These are phyloP conservation scores for Scrobipalpa costella DNA, from an alignment of 2,888 invertebrate genomes.

Conservation along the genomic window DNA sequence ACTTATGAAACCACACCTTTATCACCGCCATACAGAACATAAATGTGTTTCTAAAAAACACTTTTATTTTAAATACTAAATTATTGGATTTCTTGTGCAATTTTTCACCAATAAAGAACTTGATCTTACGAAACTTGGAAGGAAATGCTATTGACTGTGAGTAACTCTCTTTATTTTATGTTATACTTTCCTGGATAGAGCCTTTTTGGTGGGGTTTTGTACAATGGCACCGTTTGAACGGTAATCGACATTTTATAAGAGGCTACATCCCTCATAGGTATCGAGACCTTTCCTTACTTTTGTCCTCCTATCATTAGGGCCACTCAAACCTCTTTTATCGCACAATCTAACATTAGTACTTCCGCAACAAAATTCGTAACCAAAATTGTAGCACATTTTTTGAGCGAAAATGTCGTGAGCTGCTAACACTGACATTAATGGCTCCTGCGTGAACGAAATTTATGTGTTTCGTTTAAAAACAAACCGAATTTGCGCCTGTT, in stretches of 20 bases:
- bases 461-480: slow-evolving; percentile 30
- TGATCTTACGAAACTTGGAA: neutral
- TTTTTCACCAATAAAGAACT: too few relatives aligned
- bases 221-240: slow-evolving; percentile 62
- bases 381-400: slow-evolving; percentile 27
- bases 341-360: slow-evolving; percentile 24
- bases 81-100: too few relatives aligned
- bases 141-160: neutral
- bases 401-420: slow-evolving; percentile 26
- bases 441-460: slow-evolving; percentile 30
- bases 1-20: too few relatives aligned
- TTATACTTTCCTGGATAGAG: slow-evolving; percentile 34
- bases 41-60: too few relatives aligned
- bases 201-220: slow-evolving; percentile 61
- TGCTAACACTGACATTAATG: slow-evolving; percentile 28
- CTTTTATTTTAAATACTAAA: too few relatives aligned
- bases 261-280: slow-evolving; percentile 48
- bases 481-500: slow-evolving; percentile 26
- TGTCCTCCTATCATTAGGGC: slow-evolving; percentile 60
- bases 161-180: neutral
- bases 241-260: slow-evolving; percentile 68
- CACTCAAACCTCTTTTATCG: slow-evolving; percentile 53
- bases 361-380: slow-evolving; percentile 21
- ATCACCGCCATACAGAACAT: too few relatives aligned
- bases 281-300: slow-evolving; percentile 57